phyloP scores from a whole-genome alignment of 2,797 vertebrate genomes.

The Clarias fuscus region DNA sequence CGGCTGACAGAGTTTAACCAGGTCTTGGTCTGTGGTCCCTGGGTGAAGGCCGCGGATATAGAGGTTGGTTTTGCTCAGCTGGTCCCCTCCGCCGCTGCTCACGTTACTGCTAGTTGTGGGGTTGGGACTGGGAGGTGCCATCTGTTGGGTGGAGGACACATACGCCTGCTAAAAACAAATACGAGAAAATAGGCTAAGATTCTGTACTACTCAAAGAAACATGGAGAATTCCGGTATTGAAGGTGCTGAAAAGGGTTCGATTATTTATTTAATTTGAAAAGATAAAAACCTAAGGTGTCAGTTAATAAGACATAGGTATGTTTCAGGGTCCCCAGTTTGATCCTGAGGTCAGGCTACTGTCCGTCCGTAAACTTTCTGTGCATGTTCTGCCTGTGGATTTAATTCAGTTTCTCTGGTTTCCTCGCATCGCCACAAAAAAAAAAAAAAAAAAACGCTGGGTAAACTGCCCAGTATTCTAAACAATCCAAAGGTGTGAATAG shows the following conservation, averaged over 20 bases:
- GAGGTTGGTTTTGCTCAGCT: conserved; percentile 94
- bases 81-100: conserved; percentile 74
- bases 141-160: conserved; percentile 86
- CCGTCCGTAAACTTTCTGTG: not conserved
- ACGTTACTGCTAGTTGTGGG: conserved; percentile 70
- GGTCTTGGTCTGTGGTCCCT: conserved; percentile 92
- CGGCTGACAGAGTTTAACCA: conserved; percentile 94
- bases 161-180: conserved; percentile 76
- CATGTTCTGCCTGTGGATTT: not conserved
- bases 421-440: not conserved
- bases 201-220: not conserved
- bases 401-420: not conserved
- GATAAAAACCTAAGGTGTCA: not conserved
- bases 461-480: not conserved
- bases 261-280: not conserved
- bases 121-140: conserved; percentile 89
- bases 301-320: not conserved
- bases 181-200: not conserved
- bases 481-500: not conserved
- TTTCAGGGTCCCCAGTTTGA: not conserved
- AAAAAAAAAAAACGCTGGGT: not conserved
- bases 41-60: conserved; percentile 93
- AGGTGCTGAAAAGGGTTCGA: not conserved
- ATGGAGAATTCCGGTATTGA: not conserved
- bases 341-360: not conserved